Conservation (phyloP, 2,888 invertebrate genomes). For the Drosophila robusta region DNA sequence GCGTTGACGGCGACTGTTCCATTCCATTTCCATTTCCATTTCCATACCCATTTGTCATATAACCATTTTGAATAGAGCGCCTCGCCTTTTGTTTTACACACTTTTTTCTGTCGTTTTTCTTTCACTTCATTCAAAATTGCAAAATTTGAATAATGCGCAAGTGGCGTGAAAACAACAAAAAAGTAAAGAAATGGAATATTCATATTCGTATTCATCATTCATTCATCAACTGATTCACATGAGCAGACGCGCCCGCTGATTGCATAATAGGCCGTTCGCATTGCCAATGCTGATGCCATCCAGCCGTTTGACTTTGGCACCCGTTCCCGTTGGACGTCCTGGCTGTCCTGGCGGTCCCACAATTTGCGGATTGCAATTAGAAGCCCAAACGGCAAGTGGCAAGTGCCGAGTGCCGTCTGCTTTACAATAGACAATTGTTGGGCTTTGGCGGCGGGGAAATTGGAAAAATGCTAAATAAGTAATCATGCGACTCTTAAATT, state of each 20-base stretch:
- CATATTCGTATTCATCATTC: constrained; percentile 42
- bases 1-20: constrained; percentile 31
- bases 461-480: constrained; percentile 82
- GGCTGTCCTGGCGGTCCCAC: constrained; percentile 16
- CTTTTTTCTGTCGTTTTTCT: constrained; percentile 6
- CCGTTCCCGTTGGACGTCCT: neutral
- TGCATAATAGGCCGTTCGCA: constrained; percentile 61
- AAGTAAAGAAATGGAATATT: constrained; percentile 32
- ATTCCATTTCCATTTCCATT: constrained; percentile 19
- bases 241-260: constrained; percentile 35
- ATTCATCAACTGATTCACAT: constrained; percentile 25
- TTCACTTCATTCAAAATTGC: constrained; percentile 62
- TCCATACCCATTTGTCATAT: constrained; percentile 25
- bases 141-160: constrained; percentile 78
- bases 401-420: constrained; percentile 36
- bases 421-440: constrained; percentile 62
- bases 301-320: constrained; percentile 35
- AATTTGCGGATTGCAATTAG: constrained; percentile 72
- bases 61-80: constrained; percentile 69
- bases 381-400: constrained; percentile 42
- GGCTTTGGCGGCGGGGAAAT: constrained; percentile 52
- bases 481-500: constrained; percentile 65
- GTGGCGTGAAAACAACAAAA: constrained; percentile 68
- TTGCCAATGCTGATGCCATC: constrained; percentile 41
- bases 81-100: constrained; percentile 62